Conservation (phyloP, 2,113 vertebrate genomes). For the Mus spicilegus region DNA sequence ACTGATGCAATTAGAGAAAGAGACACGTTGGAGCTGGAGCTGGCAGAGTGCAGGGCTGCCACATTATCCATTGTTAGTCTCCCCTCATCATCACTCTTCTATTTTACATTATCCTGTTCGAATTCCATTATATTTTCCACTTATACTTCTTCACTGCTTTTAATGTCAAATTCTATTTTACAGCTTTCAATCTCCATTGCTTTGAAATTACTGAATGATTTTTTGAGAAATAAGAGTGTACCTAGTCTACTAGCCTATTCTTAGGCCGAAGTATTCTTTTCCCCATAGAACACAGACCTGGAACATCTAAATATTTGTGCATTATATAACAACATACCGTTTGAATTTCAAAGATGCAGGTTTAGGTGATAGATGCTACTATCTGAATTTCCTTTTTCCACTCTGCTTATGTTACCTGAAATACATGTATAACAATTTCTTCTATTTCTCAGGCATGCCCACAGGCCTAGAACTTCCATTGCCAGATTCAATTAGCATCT, state of each 20-base stretch:
- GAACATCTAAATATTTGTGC: neutral
- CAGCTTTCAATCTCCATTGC: neutral
- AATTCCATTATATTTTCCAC: neutral
- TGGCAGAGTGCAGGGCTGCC: neutral
- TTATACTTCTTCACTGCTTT: neutral
- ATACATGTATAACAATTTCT: neutral
- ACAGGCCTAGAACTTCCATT: neutral
- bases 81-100: neutral
- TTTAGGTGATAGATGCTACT: neutral
- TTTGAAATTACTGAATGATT: neutral
- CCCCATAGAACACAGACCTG: neutral
- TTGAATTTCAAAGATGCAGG: neutral
- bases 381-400: neutral
- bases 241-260: neutral
- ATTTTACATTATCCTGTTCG: neutral
- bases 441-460: neutral
- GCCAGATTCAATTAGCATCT: fast-evolving
- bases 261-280: neutral
- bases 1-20: neutral
- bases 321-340: neutral
- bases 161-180: neutral
- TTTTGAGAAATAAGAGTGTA: neutral
- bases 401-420: neutral
- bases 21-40: neutral
- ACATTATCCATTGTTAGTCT: neutral